Conservation (phyloP, 2,113 vertebrate genomes). For the Eurystomus gularis region DNA sequence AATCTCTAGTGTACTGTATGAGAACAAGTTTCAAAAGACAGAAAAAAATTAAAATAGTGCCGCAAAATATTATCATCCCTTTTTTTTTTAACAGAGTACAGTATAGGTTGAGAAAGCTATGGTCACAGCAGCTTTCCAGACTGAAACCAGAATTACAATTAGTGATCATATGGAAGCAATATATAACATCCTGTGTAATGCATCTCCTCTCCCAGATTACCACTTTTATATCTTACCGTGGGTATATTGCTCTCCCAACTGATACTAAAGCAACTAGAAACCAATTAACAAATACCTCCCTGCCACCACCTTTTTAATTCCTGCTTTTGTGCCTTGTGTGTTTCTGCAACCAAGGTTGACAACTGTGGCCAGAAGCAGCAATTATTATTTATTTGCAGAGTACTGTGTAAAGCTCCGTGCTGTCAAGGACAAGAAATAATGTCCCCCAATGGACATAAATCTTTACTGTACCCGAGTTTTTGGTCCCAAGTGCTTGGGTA, state of each 20-base stretch:
- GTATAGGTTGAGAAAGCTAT: background rate
- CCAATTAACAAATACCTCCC: background rate
- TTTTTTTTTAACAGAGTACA: background rate
- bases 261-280: background rate
- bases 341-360: conserved; percentile 5
- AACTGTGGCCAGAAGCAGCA: background rate
- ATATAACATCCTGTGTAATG: background rate
- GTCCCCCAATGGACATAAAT: background rate
- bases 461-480: background rate
- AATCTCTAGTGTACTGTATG: background rate
- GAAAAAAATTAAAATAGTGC: background rate
- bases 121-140: background rate
- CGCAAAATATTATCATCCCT: background rate
- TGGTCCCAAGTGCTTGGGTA: background rate
- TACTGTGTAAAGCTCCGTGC: background rate
- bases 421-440: conserved; percentile 27
- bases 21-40: background rate
- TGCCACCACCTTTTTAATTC: background rate
- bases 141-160: background rate
- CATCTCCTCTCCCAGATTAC: no score
- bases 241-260: background rate
- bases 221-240: background rate
- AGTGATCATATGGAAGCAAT: background rate
- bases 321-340: background rate
- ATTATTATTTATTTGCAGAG: background rate